Evolutionary conservation across 2,797 vertebrate genomes (phyloP), one percentile per base, ranked within the genome.

Genomic region (Artibeus jamaicensis): DNA sequence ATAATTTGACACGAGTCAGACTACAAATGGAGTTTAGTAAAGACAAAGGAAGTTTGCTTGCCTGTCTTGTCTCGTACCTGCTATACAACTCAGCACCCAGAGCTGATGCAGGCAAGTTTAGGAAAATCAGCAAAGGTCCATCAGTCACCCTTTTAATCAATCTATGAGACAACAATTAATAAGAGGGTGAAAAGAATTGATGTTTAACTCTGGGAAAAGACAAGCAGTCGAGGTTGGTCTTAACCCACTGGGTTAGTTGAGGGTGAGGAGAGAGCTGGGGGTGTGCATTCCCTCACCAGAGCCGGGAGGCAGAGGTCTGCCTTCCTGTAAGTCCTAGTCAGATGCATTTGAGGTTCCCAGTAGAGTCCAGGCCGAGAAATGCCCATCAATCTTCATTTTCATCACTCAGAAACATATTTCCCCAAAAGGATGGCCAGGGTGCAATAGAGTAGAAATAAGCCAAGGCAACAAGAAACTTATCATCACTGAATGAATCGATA

Each of bases 201-300:
- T 53, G 26, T 42, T 90, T 89, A 89, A 94, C 73, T 53, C 21
- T 39, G 12, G 4, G 42, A 76, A 95, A 93, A 79, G 91, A 88
- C 11, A 93, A 29, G 1, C 2, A 42, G 26, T 14, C 22, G 90
- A 81, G 46, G 14, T 77, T 96, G 78, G 21, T 94, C 16, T 48
- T 82, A 78, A 88, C 71, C 73, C n/a, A 9, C 2, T 32, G 24
- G 12, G 77, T 87, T 68, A 46, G 21, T 73, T n/a, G 32, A 55
- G 37, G n/a, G 70, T 7, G 5, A 82, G 50, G 77, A 42, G 34
- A 94, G 4, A 92, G 39, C 3, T 7, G 46, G 29, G 24, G 50
- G 1, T 4, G 9, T 44, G 21, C 32, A 16, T 34, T 9, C 74
- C 14, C 19, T 37, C 2, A 29, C 16, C 21, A n/a, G 46, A 19